A percentile compares a stretch with the other conserved stretches of the same genome.
Conservation (phyloP, 2,797 vertebrate species). For the Bucorvus abyssinicus region DNA sequence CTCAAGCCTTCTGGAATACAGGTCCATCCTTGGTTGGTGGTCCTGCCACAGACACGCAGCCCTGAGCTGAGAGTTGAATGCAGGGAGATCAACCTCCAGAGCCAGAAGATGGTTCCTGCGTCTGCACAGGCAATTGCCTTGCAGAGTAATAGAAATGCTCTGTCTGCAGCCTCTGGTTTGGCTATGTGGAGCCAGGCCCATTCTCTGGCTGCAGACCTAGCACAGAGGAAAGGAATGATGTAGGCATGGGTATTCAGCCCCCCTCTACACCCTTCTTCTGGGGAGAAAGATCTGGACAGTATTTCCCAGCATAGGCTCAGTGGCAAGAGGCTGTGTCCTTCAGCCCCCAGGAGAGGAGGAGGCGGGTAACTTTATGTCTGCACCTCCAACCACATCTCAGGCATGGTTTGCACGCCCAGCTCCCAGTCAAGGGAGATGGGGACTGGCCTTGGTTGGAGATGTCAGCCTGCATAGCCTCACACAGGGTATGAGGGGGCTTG, state of each 20-base stretch:
- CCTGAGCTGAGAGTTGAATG: neutral
- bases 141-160: neutral
- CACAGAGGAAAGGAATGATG: neutral
- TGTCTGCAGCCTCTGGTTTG: neutral
- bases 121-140: neutral
- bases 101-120: neutral
- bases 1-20: neutral
- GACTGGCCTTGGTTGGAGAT: neutral
- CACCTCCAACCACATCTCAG: neutral
- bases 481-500: neutral
- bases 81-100: neutral
- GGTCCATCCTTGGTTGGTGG: neutral
- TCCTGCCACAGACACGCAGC: accelerated
- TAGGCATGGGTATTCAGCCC: neutral
- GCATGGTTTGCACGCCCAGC: neutral
- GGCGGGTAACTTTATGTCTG: neutral
- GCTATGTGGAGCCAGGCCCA: neutral
- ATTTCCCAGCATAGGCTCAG: neutral
- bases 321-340: neutral
- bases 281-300: neutral
- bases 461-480: neutral
- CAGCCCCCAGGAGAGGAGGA: neutral
- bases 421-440: neutral
- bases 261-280: neutral
- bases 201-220: neutral